Conservation (phyloP, 2,113 vertebrate species). For the Percina caprodes region DNA sequence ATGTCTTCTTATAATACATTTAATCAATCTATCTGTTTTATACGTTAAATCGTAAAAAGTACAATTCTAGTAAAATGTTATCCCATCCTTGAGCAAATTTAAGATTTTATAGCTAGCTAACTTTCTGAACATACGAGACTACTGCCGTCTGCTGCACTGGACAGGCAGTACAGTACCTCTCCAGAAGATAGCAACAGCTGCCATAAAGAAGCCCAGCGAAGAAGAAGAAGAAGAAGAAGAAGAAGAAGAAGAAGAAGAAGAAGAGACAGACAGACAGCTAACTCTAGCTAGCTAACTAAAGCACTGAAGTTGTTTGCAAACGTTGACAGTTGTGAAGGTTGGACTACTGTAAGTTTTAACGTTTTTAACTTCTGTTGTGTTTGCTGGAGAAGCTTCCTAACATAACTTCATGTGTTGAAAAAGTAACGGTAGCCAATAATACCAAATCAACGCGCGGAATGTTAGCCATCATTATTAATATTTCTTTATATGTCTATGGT, state of each 20-base stretch:
- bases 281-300: too few species aligned
- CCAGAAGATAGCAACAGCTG: constrained; percentile 2
- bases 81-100: too few species aligned
- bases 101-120: not conserved
- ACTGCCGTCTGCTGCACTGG: constrained; percentile 61
- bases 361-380: not conserved
- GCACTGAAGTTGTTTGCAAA: not conserved
- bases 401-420: not conserved
- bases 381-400: not conserved
- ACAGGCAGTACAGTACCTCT: not conserved
- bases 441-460: not conserved
- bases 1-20: too few species aligned
- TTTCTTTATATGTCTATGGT: too few species aligned
- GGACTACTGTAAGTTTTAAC: not conserved
- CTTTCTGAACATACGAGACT: not conserved
- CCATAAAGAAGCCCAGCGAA: not conserved
- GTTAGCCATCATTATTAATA: not conserved
- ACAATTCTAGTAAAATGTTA: too few species aligned
- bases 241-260: not conserved
- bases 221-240: not conserved
- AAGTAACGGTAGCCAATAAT: too few species aligned
- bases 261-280: too few species aligned
- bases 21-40: too few species aligned
- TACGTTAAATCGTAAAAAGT: too few species aligned
- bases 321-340: not conserved